phyloP scores from a whole-genome alignment of 2,113 vertebrate genomes.

The Bujurquina vittata region DNA sequence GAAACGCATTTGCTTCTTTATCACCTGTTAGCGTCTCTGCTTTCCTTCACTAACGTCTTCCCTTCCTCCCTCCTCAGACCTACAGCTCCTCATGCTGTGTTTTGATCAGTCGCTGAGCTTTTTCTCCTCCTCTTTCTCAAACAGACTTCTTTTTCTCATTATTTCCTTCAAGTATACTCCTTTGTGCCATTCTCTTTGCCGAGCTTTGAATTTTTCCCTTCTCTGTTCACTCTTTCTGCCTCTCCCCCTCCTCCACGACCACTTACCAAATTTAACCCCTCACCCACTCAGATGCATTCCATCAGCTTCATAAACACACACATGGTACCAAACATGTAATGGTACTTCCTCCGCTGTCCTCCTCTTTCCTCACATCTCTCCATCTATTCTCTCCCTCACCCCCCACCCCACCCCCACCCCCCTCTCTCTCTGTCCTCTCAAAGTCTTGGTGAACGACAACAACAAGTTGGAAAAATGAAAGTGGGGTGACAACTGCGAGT shows the following conservation, averaged over 20 bases:
- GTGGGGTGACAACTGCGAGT: slow-evolving; percentile 79
- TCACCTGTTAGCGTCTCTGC: neutral
- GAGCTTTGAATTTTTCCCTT: slow-evolving; percentile 52
- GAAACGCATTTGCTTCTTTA: no score
- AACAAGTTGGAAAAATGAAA: slow-evolving; percentile 78
- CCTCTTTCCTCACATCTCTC: slow-evolving; percentile 41
- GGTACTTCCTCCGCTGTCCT: slow-evolving; percentile 48
- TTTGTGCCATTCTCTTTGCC: slow-evolving; percentile 48
- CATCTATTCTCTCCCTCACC: slow-evolving; percentile 36
- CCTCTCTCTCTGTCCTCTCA: slow-evolving; percentile 39
- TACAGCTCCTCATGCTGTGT: neutral
- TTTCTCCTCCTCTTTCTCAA: slow-evolving; percentile 14
- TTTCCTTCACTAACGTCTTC: neutral
- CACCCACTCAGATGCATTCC: slow-evolving; percentile 63
- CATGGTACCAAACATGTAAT: slow-evolving; percentile 44
- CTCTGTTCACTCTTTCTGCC: neutral
- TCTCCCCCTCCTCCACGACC: slow-evolving; percentile 2
- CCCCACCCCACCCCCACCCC: neutral
- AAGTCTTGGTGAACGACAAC: slow-evolving; percentile 67
- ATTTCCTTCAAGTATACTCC: slow-evolving; percentile 61
- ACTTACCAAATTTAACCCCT: slow-evolving; percentile 65
- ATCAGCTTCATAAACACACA: slow-evolving; percentile 64
- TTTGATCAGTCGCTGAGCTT: slow-evolving; percentile 28
- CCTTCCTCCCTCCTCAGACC: neutral
- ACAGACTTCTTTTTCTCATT: slow-evolving; percentile 61